These are phyloP conservation scores for Mantis religiosa DNA, from an alignment of 2,888 invertebrate species.

Conservation along the genomic window DNA sequence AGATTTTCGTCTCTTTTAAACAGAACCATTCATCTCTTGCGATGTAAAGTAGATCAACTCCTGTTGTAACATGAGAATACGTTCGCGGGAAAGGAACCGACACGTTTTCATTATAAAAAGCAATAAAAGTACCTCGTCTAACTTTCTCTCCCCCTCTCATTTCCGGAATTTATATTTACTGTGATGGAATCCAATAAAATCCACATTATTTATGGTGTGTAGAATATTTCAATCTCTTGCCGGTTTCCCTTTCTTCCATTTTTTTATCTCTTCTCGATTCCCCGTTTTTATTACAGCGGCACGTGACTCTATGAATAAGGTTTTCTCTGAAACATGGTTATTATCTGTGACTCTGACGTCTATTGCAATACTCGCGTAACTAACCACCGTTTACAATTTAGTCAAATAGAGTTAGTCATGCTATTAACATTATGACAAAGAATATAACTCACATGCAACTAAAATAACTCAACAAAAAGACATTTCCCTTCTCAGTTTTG, in stretches of 20 bases:
- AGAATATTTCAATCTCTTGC: neutral
- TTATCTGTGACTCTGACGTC: neutral
- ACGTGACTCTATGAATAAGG: neutral
- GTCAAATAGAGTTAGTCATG: too few relatives aligned
- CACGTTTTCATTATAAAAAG: neutral
- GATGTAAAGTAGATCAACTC: too few relatives aligned
- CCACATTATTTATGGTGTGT: neutral
- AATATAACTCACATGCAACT: too few relatives aligned
- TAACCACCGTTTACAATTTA: too few relatives aligned
- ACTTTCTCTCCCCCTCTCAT: neutral
- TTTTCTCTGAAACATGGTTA: neutral
- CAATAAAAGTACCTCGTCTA: neutral
- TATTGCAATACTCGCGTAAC: neutral
- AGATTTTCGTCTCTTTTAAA: too few relatives aligned
- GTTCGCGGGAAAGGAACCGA: neutral
- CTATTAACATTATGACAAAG: too few relatives aligned
- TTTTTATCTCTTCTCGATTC: neutral
- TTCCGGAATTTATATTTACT: neutral
- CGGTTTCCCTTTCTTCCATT: neutral
- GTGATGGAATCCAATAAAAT: neutral
- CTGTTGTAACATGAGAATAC: neutral
- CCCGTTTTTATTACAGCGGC: too few relatives aligned
- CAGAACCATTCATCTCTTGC: too few relatives aligned
- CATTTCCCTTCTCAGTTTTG: too few relatives aligned
- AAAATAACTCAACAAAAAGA: too few relatives aligned